Evolutionary conservation across 2,797 vertebrate genomes (phyloP), one percentile per base, ranked within the genome.

Genomic region (Pitangus sulphuratus): DNA sequence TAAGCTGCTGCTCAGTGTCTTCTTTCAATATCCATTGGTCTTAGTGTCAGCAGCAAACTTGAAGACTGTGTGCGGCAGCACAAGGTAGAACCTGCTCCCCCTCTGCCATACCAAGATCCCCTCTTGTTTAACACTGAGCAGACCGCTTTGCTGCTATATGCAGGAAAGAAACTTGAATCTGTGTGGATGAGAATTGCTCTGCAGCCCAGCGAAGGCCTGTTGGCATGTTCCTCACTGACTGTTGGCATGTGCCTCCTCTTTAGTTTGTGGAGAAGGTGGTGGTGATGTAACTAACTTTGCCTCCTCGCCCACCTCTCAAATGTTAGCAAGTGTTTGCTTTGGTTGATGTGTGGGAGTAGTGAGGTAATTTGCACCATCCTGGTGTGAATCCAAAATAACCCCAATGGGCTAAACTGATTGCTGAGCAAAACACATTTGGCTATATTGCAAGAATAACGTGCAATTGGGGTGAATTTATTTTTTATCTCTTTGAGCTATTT

Each of bases 221-320:
- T 90, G 50, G 42, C 76, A 50, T 87, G 48, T 54, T 93, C 83
- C 61, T 81, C 35, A 1, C 74, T 5, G 7, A 50, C 61, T 90
- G 74, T 30, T 92, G 88, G 90, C 92, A 50, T 87, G 84, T 82
- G 81, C 86, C 86, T 95, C 50, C 86, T 80, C 26, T 37, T 95
- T 75, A 89, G 84, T 88, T 93, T 84, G 77, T 83, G 82, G 78
- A 84, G 84, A 96, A 94, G 93, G 88, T 92, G 95, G 26, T 58
- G 68, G 70, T 97, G 92, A 95, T 95, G 93, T 92, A 97, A 93
- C 81, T 87, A 62, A 45, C 81, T 94, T 89, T 90, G 74, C 74
- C 84, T 95, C 54, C 71, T 96, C 81, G 22, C 93, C 95, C 90
- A 94, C 94, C 68, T 87, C 84, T 95, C 84, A 95, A 95, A 87